Percentiles rank a stretch among this genome's conserved stretches.
These are phyloP conservation scores for Apteryx mantelli DNA, from an alignment of 2,113 vertebrate species.

Conservation along the genomic window DNA sequence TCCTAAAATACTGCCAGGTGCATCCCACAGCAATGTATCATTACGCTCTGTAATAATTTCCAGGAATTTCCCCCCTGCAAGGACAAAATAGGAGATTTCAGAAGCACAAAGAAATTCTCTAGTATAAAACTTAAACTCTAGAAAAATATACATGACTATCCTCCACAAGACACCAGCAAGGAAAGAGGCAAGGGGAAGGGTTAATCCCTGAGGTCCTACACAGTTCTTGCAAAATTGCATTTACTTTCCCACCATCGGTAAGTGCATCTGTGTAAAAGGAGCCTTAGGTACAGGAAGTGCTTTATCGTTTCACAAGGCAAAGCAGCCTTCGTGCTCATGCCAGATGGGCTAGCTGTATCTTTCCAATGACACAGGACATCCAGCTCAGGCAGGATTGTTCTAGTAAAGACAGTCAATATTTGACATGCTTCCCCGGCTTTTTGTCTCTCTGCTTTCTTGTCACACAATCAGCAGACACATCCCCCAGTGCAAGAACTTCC, in stretches of 20 bases:
- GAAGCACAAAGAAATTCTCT: not conserved
- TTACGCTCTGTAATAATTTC: not conserved
- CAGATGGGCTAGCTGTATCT: not conserved
- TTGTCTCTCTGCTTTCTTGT: slow-evolving; percentile 37
- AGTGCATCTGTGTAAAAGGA: not conserved
- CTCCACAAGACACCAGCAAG: not conserved
- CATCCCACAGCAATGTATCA: not conserved
- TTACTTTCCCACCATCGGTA: not conserved
- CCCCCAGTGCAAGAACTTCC: not conserved
- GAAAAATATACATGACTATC: not conserved
- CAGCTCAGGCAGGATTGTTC: slow-evolving; percentile 30
- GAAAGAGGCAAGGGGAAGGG: not conserved
- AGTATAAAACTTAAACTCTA: not conserved
- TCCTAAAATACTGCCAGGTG: not conserved
- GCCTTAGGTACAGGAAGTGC: not conserved
- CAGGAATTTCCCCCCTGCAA: not conserved
- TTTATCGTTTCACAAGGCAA: not conserved
- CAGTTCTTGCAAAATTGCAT: not conserved
- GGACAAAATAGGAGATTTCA: not conserved
- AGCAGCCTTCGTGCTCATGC: not conserved
- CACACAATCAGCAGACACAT: not conserved
- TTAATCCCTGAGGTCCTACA: not conserved
- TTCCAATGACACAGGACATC: not conserved
- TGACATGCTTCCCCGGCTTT: not conserved
- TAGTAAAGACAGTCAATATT: not conserved